phyloP scores from a whole-genome alignment of 2,797 vertebrate genomes.

The Halcyon chelicuti region DNA sequence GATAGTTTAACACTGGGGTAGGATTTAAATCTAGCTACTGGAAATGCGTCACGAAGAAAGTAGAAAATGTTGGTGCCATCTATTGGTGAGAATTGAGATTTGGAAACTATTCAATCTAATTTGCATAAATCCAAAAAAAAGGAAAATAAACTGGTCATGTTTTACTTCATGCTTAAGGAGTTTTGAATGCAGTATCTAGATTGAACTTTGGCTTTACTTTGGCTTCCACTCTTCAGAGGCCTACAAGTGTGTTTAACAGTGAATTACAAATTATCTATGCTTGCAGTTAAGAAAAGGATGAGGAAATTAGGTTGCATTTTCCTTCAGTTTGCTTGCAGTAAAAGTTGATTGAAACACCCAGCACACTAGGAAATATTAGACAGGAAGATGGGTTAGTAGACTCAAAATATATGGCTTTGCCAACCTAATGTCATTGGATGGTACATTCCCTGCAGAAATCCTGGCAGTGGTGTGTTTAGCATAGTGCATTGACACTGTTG shows the following conservation, averaged over 20 bases:
- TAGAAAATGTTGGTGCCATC: constrained; percentile 66
- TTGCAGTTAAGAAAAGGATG: background rate
- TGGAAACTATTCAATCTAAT: constrained; percentile 39
- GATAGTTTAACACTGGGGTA: background rate
- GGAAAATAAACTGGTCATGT: background rate
- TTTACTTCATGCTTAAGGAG: background rate
- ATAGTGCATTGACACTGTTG: background rate
- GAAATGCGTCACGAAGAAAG: background rate
- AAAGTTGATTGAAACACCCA: background rate
- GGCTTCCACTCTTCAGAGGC: background rate
- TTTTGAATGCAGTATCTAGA: background rate
- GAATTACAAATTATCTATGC: background rate
- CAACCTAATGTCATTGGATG: background rate
- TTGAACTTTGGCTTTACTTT: background rate
- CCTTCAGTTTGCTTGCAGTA: background rate
- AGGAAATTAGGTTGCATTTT: background rate
- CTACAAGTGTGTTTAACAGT: background rate
- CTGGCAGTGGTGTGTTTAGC: background rate
- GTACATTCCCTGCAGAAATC: background rate
- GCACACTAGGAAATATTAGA: background rate
- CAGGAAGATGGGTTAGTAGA: background rate
- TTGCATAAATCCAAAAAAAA: constrained; percentile 27
- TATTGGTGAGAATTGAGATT: constrained; percentile 48
- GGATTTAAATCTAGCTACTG: constrained; percentile 2
- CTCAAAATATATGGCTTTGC: background rate